Evolutionary conservation across 2,113 vertebrate species (phyloP).

Genomic region (Tautogolabrus adspersus): DNA sequence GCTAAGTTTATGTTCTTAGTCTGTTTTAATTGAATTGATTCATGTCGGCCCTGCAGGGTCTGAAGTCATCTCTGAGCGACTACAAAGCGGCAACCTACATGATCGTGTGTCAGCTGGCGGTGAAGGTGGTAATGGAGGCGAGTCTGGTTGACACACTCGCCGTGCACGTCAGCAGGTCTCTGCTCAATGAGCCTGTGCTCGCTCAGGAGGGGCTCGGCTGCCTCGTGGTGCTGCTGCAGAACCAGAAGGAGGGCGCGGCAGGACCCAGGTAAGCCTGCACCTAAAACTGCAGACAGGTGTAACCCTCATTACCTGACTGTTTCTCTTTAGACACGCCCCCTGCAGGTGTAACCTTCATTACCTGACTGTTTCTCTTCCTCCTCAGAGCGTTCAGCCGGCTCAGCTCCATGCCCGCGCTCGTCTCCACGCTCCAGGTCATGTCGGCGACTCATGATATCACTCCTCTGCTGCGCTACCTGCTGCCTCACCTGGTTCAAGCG

Average conservation of each 20-base stretch:
- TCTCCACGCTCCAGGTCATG: conserved; percentile 84
- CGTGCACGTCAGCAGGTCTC: conserved; percentile 86
- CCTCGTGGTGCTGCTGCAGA: conserved; percentile 92
- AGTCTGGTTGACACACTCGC: conserved; percentile 87
- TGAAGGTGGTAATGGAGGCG: conserved; percentile 90
- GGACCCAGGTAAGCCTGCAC: conserved; percentile 85
- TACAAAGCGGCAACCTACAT: conserved; percentile 94
- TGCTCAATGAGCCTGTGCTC: conserved; percentile 83
- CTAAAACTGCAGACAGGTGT: background rate
- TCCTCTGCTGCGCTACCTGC: conserved; percentile 89
- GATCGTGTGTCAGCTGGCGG: conserved; percentile 92
- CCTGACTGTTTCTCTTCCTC: background rate
- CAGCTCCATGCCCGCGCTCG: conserved; percentile 82
- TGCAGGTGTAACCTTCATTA: too few relatives aligned
- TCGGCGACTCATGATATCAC: conserved; percentile 84
- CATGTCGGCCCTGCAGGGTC: conserved; percentile 82
- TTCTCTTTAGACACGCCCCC: too few relatives aligned
- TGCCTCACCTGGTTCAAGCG: conserved; percentile 87
- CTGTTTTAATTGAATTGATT: too few relatives aligned
- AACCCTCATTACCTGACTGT: background rate
- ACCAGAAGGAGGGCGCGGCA: conserved; percentile 86
- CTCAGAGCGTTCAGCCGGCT: conserved; percentile 85
- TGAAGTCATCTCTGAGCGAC: conserved; percentile 90
- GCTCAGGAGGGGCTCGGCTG: conserved; percentile 88
- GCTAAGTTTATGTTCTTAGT: too few relatives aligned